Evolutionary conservation across 2,888 invertebrate genomes (phyloP).

Genomic region (Neelides folsomi): DNA sequence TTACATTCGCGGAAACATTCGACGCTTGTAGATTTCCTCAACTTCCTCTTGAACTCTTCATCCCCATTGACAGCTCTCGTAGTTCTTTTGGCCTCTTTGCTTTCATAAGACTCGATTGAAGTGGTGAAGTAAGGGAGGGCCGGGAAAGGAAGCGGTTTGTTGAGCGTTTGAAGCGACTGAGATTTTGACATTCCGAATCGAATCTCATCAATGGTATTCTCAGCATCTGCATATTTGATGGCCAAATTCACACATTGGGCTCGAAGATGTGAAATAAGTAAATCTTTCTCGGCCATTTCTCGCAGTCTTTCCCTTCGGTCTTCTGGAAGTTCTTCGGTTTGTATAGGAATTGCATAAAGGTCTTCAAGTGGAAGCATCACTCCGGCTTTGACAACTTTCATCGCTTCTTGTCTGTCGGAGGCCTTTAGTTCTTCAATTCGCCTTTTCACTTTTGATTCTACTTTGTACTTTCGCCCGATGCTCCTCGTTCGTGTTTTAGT

Average conservation of each 20-base stretch:
- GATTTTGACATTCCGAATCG: slow-evolving; percentile 12
- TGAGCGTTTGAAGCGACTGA: not conserved
- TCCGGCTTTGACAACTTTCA: slow-evolving; percentile 14
- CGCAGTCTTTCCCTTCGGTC: slow-evolving; percentile 18
- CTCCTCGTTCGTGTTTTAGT: no score
- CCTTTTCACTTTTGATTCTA: slow-evolving; percentile 18
- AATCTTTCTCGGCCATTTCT: slow-evolving; percentile 27
- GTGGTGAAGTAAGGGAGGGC: no score
- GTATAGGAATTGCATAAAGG: slow-evolving; percentile 17
- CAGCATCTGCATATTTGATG: slow-evolving; percentile 28
- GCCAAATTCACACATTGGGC: slow-evolving; percentile 25
- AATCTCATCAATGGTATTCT: slow-evolving; percentile 28
- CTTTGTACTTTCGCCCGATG: no score
- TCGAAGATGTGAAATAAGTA: slow-evolving; percentile 22
- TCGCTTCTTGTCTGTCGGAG: slow-evolving; percentile 16
- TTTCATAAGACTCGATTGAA: no score
- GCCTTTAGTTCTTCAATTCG: slow-evolving; percentile 23
- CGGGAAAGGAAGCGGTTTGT: not conserved
- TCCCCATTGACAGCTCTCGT: not conserved
- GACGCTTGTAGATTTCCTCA: not conserved
- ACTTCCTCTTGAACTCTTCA: not conserved
- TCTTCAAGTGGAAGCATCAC: slow-evolving; percentile 22
- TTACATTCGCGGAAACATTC: not conserved
- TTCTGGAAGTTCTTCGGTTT: not conserved
- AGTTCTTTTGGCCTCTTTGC: not conserved